phyloP scores from a whole-genome alignment of 2,113 vertebrate genomes.

The Marcusenius ussheri region DNA sequence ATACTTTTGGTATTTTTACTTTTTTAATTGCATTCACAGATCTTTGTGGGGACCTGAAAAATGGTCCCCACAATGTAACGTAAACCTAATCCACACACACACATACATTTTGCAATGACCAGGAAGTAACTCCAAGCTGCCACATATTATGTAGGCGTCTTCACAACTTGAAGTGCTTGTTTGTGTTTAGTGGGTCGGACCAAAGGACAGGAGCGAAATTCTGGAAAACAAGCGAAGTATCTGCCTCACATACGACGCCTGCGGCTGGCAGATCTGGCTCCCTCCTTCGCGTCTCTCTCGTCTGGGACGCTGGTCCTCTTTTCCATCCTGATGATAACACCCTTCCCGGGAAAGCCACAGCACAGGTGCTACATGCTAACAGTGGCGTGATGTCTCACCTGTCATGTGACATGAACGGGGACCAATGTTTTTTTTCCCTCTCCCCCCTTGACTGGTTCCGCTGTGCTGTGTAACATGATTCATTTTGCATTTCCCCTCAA shows the following conservation, averaged over 20 bases:
- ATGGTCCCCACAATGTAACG: not conserved
- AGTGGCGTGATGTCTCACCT: not conserved
- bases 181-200: not conserved
- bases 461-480: not conserved
- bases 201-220: not conserved
- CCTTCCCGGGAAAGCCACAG: not conserved
- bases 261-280: not conserved
- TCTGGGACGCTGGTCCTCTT: not conserved
- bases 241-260: not conserved
- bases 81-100: too few relatives aligned
- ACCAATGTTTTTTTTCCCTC: not conserved
- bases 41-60: not conserved
- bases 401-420: not conserved
- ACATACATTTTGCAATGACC: not conserved
- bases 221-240: not conserved
- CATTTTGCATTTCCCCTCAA: not conserved
- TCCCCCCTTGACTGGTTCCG: not conserved
- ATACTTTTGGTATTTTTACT: not conserved
- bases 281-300: not conserved
- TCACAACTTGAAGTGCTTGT: not conserved
- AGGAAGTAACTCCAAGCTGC: not conserved
- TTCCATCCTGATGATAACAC: not conserved
- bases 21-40: not conserved
- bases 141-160: not conserved
- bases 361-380: not conserved